Base-by-base conservation (phyloP, 2,797 vertebrate genomes). In the Yasuhikotakia modesta region DNA sequence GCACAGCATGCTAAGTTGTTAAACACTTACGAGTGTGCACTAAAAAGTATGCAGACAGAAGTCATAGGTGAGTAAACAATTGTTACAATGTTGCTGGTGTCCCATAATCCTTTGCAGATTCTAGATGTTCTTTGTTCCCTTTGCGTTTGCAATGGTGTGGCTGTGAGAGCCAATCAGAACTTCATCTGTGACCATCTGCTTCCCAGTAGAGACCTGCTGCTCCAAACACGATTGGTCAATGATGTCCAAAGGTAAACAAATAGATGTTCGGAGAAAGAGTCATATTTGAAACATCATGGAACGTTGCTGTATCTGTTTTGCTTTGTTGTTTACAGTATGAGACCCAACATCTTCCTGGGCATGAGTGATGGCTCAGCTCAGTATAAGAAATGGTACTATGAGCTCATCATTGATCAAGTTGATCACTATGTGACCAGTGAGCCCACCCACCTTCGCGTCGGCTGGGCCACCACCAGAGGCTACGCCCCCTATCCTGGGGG, bases 341-440 rank as follows among this genome's bases (percentile, higher is more conserved):
- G 98, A 78, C 98, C 98, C 24, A 99, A 98, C 89, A 95, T 99
- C 91, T 99, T 98, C 91, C 89, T 99, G 85, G 98, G 97, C 64
- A 87, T 96, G 46, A 96, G 96, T 53, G 97, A 99, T 70, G 97
- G 98, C 48, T 99, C 98, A 1, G 97, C 97, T 7, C 98, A 99
- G 86, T 98, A 99, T 85, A 97, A 95, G 88, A 99, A 97, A 90
- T 99, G 98, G 98, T 99, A 99, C 89, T 99, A 95, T 79, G 98
- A 99, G 88, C 90, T 99, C 77, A 96, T 98, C 83, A 96, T 98
- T 8, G 97, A 99, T 89, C 96, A 97, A 81, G 96, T 98, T 87
- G 96, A 99, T 84, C 96, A 96, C 78, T 99, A 96, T 91, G 92
- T 99, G 69, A 99, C 94, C 10, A 93, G 94, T 60, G 95, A 97